Evolutionary conservation across 1,140 invertebrate genomes (phyloP), one percentile per base, ranked within the genome.

Genomic region (Drosophila bipectinata): DNA sequence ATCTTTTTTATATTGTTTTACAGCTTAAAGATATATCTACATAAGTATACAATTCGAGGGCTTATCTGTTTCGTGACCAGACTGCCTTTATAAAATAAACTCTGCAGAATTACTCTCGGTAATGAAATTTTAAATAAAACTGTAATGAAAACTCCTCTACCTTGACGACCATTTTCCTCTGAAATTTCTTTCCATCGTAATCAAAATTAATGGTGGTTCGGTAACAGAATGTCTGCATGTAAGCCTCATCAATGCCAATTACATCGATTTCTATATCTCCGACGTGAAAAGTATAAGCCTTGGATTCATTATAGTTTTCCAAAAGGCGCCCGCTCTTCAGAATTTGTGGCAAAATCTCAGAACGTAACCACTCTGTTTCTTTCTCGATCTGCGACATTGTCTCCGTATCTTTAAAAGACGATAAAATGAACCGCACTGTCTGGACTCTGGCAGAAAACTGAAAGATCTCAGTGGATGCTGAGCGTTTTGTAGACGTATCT

Each of bases 151-250:
- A n/a, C 34, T 30, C 44, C 45, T 39, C 18, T 67, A 89, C 90
- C 83, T 91, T 91, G 8, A 91, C 66, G 15, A 90, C 75, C 26
- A 90, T 26, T 53, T 79, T 90, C 2, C 32, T 18, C 18, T 60
- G 52, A 0, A 45, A 8, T n/a, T 52, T 32, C 2, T 71, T 9
- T 0, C 61, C 72, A 1, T 67, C 71, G 30, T 76, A 88, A 18
- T 66, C 52, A 45, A 89, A 78, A n/a, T 37, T 58, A 0, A 91
- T 55, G 0, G 45, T 61, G 0, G 80, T 74, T 0, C 80, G 34
- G 59, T 85, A 91, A 56, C 90, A 91, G 1, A 28, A 51, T 5
- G 90, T 91, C 24, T 91, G 37, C 90, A 91, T 91, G 15, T 81
- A 90, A 4, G 90, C 90, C 49, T 91, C 90, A 0, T 75, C 60